Conservation (phyloP, 2,888 invertebrate genomes). For the Calameuta idolon region DNA sequence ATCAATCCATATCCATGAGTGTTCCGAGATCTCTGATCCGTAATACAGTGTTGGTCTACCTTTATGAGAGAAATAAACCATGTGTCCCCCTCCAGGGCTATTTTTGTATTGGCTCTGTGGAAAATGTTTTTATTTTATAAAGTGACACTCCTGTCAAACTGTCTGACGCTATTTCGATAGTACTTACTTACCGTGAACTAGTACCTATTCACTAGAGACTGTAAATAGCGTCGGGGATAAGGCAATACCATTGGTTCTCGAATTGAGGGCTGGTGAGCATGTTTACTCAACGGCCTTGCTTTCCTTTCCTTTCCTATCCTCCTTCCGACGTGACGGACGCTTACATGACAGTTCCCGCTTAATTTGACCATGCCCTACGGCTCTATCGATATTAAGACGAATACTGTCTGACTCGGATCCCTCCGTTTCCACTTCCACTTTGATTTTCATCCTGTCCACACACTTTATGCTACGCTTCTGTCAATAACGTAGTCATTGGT, state of each 20-base stretch:
- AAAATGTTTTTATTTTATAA: slow-evolving; percentile 54
- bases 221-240: no score
- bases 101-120: background rate
- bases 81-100: no score
- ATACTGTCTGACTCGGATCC: slow-evolving; percentile 13
- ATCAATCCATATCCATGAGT: no score
- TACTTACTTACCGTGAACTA: no score
- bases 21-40: no score
- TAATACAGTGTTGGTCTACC: no score
- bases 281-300: slow-evolving; percentile 44
- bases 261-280: slow-evolving; percentile 15
- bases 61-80: no score
- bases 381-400: background rate
- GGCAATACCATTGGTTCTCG: no score
- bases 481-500: no score
- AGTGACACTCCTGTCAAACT: background rate
- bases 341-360: slow-evolving; percentile 22
- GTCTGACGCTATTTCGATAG: no score
- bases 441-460: slow-evolving; percentile 21
- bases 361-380: slow-evolving; percentile 5
- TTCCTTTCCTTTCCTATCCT: slow-evolving; percentile 6
- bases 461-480: no score
- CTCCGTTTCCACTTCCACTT: slow-evolving; percentile 31
- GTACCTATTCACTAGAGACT: no score
- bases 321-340: slow-evolving; percentile 3